Percentiles rank a stretch among this genome's conserved stretches.
Evolutionary conservation across 2,113 vertebrate genomes (phyloP).

Genomic region (Erpornis zantholeuca): DNA sequence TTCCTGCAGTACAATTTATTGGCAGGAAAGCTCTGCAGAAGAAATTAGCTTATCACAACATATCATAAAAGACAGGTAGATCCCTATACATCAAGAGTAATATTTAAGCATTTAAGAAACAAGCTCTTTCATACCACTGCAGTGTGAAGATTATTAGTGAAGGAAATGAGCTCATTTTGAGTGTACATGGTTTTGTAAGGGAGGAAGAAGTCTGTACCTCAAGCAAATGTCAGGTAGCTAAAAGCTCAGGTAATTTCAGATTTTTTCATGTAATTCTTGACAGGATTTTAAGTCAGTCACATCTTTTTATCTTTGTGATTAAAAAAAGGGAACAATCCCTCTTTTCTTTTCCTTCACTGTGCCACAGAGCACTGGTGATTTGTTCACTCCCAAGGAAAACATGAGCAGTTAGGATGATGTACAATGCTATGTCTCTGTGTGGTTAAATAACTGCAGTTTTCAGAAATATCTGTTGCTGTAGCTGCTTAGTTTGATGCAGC

Average conservation of each 20-base stretch:
- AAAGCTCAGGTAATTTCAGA: not conserved
- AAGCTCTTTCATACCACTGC: not conserved
- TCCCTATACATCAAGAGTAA: not conserved
- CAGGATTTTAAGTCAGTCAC: not conserved
- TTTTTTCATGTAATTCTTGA: not conserved
- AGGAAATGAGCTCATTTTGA: not conserved
- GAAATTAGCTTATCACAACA: slow-evolving; percentile 11
- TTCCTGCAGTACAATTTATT: not conserved
- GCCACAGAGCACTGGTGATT: not conserved
- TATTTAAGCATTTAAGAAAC: not conserved
- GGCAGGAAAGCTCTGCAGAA: not conserved
- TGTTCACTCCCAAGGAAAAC: not conserved
- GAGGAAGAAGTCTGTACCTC: not conserved
- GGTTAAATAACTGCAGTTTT: not conserved
- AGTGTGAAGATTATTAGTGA: not conserved
- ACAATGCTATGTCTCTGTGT: not conserved
- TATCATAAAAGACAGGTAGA: slow-evolving; percentile 22
- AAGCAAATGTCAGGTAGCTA: not conserved
- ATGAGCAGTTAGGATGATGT: not conserved
- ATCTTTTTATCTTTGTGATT: not conserved
- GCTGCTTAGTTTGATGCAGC: not conserved
- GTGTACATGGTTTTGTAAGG: not conserved
- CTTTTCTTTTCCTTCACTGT: not conserved
- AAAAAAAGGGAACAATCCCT: not conserved
- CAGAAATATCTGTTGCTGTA: not conserved